Base-by-base conservation (phyloP, 2,888 invertebrate species). In the Incurvaria masculella region DNA sequence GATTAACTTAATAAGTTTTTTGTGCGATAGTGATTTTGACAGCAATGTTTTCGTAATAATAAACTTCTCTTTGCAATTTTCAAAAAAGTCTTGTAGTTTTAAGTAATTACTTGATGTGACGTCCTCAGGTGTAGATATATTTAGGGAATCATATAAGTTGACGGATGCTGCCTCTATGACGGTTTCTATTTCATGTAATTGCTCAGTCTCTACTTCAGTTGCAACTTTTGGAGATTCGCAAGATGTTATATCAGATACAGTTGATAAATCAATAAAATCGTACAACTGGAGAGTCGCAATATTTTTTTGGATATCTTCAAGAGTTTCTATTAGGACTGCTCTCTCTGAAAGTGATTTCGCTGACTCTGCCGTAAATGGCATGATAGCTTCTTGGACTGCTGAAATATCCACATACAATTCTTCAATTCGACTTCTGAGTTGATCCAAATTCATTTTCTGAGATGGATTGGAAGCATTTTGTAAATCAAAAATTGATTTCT, bases 241-340 rank as follows among this genome's bases (percentile, higher is more conserved):
- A 19, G 59, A 58, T 14, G 58, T 54, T n/a, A 69, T 58, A 42
- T 75, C 68, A 3, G 70, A 71, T 27, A 57, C 60, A 50, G 59
- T 57, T 14, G 69, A 65, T 40, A 74, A 57, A 48, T 73, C 67
- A 8, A 76, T 60, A 49, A 73, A 71, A 51, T 72, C 65, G 56
- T 64, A 69, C 53, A 72, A 64, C 57, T 73, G 67, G 46, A 75
- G 58, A 2, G 67, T 65, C 42, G 69, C 71, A 53, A 75, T 70
- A 52, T 64, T 69, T 17, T 55, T 66, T 58, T 75, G 68, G 14
- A 78, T 59, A 51, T 72, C 67, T 51, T 65, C 62, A 42, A 76
- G 59, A 10, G 63, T 61, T 55, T 72, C 62, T 48, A 75, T 65
- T 16, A 76, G 55, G 52, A 64, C 64, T 21, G 66, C 67, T 58